These are phyloP conservation scores for Microctenopoma stevenorrisi DNA, from an alignment of 2,797 vertebrate genomes.

Conservation along the genomic window DNA sequence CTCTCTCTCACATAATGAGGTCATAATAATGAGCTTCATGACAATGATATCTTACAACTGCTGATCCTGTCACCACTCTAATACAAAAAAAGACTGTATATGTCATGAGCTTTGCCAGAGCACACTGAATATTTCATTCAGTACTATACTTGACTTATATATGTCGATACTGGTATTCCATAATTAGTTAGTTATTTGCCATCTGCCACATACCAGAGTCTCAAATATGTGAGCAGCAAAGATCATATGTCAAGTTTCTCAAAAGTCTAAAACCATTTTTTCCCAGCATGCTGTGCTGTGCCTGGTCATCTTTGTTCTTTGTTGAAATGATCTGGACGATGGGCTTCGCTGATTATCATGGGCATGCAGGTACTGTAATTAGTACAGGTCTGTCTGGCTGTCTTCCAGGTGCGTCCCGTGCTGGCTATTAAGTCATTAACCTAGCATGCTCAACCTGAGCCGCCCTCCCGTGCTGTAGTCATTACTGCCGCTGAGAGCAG, in stretches of 20 bases:
- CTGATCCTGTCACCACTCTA: background rate
- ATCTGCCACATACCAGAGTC: background rate
- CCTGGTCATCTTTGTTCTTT: constrained; percentile 26
- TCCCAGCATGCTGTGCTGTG: constrained; percentile 27
- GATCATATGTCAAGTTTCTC: background rate
- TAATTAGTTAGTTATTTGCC: too few species aligned
- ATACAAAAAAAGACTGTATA: background rate
- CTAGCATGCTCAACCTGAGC: constrained; percentile 63
- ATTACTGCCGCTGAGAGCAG: constrained; percentile 49
- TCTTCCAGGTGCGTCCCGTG: constrained; percentile 57
- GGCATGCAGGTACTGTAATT: constrained; percentile 51
- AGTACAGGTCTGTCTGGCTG: constrained; percentile 59
- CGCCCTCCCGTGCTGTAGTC: constrained; percentile 35
- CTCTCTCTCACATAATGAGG: constrained; percentile 11
- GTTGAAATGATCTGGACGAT: constrained; percentile 13
- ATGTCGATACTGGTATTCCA: background rate
- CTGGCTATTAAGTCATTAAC: constrained; percentile 68
- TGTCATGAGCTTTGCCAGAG: background rate
- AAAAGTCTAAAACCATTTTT: background rate
- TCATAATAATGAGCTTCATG: constrained; percentile 23
- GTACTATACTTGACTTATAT: background rate
- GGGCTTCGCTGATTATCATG: constrained; percentile 38
- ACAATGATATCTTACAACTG: background rate
- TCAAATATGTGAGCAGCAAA: constrained; percentile 11
- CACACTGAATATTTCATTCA: background rate